Base-by-base conservation (phyloP, 2,888 invertebrate genomes). In the Julus scanicus region DNA sequence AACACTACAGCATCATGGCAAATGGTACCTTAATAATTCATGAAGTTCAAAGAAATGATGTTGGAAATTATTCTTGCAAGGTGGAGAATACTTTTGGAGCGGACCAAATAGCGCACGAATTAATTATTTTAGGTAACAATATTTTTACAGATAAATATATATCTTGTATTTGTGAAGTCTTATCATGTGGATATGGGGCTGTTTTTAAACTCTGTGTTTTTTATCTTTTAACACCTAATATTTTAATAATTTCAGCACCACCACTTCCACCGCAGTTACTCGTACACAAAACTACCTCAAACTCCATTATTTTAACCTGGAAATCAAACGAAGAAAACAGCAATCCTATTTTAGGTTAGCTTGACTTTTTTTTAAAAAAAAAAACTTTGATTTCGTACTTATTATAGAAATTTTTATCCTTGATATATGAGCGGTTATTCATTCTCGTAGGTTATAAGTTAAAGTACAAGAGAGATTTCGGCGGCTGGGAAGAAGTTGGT, bases 381-480 rank as follows among this genome's bases (percentile, higher is more conserved):
- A n/a, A n/a, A 29, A 29, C 1, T 29, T 29, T 29, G 29, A 29
- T 29, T 29, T 29, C 29, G 29, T 29, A 29, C 29, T 29, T 0
- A 1, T 29, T 29, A 29, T 29, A 29, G 29, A 29, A 29, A 29
- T 29, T 29, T 37, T 37, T 20, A 86, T 4, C 11, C 86, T 20
- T 17, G 13, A 20, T 86, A 86, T 13, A 29, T 84, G 5, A 20
- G 2, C n/a, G n/a, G n/a, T n/a, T n/a, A n/a, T 29, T 29, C 8
- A 80, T 11, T 39, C 84, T 84, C 15, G 17, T 20, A 89, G 89
- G 80, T 2, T 89, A 89, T 53, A 40, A 87, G 37, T 20, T 89
- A 11, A 89, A 88, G 53, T 89, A 87, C 86, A 89, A 89, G 63
- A n/a, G 89, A 84, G 89, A 89, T 88, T 89, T 87, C 39, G 89